Base-by-base conservation (phyloP, 2,888 invertebrate genomes). In the Leucania comma region DNA sequence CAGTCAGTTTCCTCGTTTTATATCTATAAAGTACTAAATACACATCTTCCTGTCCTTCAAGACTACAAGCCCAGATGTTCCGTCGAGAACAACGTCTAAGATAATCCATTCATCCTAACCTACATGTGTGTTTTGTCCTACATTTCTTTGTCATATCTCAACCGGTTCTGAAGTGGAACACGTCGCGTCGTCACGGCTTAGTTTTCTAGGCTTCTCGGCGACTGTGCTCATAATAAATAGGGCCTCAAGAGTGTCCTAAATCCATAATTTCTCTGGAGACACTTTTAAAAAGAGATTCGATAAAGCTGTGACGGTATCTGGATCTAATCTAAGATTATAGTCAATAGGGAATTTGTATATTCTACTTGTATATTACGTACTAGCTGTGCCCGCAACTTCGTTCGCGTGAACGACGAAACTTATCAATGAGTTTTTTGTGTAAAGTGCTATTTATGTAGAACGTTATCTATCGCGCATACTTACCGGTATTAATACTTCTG, bases 211-310 rank as follows among this genome's bases (percentile, higher is more conserved):
- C 50, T 24, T 61, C 54, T 29, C 48, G 42, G 3, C 53, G 26
- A 42, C 46, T 54, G 20, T 42, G n/a, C 62, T 17, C 20, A 50
- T 54, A 60, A 63, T 60, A 58, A 26, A 22, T 35, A 50, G 8
- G 24, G 26, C 20, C 51, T 63, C 26, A 17, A 56, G 48, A 35
- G 50, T 48, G 69, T 10, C 46, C 65, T 72, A 64, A 61, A 78
- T 78, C 51, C 24, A 60, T 77, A 72, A 77, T 75, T 72, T 77
- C 51, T 72, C 72, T 12, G 10, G 63, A 46, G 69, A 50, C 32
- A 17, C 35, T 75, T 24, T 24, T 68, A 29, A 48, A 58, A 60
- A 32, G 4, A 56, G 60, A 61, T 51, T 61, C 57, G 60, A 61
- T 75, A 50, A 73, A 26, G 42, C 65, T 10, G n/a, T 65, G 42